Conservation (phyloP, 2,888 invertebrate genomes). For the Drosophila tripunctata region DNA sequence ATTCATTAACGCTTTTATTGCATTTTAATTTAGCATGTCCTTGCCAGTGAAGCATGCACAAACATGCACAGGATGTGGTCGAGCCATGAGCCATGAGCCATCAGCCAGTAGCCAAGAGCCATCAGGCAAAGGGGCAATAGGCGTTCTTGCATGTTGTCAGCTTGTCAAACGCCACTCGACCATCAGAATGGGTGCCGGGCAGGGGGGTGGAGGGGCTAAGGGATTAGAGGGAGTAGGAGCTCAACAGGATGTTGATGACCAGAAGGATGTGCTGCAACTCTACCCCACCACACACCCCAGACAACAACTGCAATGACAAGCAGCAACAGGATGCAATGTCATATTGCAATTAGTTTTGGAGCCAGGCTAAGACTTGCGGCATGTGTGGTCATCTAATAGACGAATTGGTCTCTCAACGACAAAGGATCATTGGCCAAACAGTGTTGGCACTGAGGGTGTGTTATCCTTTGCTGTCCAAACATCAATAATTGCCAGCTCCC, state of each 20-base stretch:
- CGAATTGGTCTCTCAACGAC: conserved; percentile 33
- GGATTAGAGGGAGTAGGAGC: conserved; percentile 13
- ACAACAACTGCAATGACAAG: conserved; percentile 22
- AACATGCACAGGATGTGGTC: conserved; percentile 69
- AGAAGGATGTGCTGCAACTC: conserved; percentile 44
- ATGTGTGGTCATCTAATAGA: conserved; percentile 63
- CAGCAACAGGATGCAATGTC: conserved; percentile 66
- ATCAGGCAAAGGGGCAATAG: background rate
- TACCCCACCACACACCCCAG: too few species aligned
- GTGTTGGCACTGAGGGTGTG: background rate
- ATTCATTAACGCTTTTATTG: conserved; percentile 77
- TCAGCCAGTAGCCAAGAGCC: background rate
- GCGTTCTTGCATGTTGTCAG: conserved; percentile 54
- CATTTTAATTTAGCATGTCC: conserved; percentile 76
- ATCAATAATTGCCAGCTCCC: conserved; percentile 54
- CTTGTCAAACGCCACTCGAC: conserved; percentile 64
- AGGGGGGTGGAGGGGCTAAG: background rate
- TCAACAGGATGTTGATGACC: conserved; percentile 60
- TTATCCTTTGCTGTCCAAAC: conserved; percentile 43
- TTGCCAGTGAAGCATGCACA: conserved; percentile 71
- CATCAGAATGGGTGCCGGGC: conserved; percentile 8
- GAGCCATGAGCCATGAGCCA: conserved; percentile 10
- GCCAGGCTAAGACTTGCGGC: conserved; percentile 51
- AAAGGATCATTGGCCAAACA: conserved; percentile 37
- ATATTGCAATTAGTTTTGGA: conserved; percentile 74